Evolutionary conservation across 2,113 vertebrate genomes (phyloP).

Genomic region (Nesogale talazaci): DNA sequence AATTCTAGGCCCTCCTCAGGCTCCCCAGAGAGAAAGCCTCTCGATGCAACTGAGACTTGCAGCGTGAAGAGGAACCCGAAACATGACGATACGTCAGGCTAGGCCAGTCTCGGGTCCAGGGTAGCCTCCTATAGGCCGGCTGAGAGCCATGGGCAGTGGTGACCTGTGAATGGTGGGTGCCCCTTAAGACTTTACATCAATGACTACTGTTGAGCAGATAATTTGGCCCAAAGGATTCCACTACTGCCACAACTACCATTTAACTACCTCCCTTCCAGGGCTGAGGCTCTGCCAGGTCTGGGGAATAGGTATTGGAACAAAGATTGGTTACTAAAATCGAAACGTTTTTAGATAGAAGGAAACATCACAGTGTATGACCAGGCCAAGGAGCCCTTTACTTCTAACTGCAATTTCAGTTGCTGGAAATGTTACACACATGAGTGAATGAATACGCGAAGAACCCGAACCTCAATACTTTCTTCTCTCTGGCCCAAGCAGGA

Average conservation of each 20-base stretch:
- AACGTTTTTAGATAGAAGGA: not conserved
- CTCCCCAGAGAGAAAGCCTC: not conserved
- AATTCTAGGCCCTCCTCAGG: no score
- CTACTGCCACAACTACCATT: not conserved
- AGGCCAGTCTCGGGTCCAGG: not conserved
- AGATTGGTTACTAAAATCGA: not conserved
- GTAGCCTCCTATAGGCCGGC: not conserved
- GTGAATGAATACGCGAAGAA: not conserved
- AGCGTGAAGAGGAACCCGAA: not conserved
- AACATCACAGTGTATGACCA: not conserved
- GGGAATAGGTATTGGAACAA: not conserved
- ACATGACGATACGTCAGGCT: no score
- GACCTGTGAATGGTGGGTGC: no score
- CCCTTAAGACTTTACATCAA: not conserved
- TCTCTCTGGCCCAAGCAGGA: not conserved
- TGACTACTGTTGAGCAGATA: accelerated
- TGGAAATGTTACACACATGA: accelerated
- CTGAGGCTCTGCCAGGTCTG: not conserved
- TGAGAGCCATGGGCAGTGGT: accelerated
- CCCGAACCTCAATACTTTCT: not conserved
- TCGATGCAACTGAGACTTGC: not conserved
- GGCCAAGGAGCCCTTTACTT: not conserved
- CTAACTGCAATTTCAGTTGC: accelerated
- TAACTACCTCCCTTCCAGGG: not conserved
- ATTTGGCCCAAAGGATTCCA: not conserved